phyloP scores from a whole-genome alignment of 2,888 invertebrate genomes.

The Parthenolecanium corni region DNA sequence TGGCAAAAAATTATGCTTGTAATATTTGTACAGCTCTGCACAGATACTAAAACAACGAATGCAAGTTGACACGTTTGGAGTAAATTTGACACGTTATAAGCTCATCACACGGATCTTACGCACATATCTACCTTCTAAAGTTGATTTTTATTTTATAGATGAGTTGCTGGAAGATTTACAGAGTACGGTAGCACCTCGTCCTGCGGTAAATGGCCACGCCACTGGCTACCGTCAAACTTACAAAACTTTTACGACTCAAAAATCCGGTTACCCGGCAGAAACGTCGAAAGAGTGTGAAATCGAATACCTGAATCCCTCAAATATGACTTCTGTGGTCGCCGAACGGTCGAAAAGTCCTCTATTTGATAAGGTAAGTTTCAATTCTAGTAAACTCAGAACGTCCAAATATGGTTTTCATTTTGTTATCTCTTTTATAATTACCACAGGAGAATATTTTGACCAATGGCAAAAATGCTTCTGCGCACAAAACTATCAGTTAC shows the following conservation, averaged over 20 bases:
- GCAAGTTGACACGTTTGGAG: too few species aligned
- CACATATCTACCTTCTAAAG: too few species aligned
- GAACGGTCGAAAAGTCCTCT: slow-evolving; percentile 33
- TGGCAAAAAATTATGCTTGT: too few species aligned
- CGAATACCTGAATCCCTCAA: slow-evolving; percentile 37
- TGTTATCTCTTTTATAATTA: too few species aligned
- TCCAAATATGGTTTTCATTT: too few species aligned
- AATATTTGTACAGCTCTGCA: too few species aligned
- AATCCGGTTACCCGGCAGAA: slow-evolving; percentile 33
- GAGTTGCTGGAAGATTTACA: slow-evolving; percentile 37
- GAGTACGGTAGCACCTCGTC: slow-evolving; percentile 35
- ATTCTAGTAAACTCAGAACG: too few species aligned
- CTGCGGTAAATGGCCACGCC: slow-evolving; percentile 27
- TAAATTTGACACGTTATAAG: too few species aligned
- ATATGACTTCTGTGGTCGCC: slow-evolving; percentile 35
- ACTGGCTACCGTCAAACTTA: slow-evolving; percentile 36
- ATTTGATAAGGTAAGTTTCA: slow-evolving; percentile 13
- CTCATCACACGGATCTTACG: too few species aligned
- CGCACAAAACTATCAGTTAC: slow-evolving; percentile 34
- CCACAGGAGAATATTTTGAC: too few species aligned
- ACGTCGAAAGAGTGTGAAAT: slow-evolving; percentile 36
- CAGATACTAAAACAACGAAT: too few species aligned
- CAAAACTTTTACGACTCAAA: slow-evolving; percentile 34
- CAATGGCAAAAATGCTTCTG: slow-evolving; percentile 28
- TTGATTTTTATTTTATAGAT: slow-evolving; percentile 33